Evolutionary conservation across 30 jellyfish, hydroid and myxozoan species (phyloP), one percentile per base, ranked within the genome.

Genomic region (Phacellophora camtschatica): DNA sequence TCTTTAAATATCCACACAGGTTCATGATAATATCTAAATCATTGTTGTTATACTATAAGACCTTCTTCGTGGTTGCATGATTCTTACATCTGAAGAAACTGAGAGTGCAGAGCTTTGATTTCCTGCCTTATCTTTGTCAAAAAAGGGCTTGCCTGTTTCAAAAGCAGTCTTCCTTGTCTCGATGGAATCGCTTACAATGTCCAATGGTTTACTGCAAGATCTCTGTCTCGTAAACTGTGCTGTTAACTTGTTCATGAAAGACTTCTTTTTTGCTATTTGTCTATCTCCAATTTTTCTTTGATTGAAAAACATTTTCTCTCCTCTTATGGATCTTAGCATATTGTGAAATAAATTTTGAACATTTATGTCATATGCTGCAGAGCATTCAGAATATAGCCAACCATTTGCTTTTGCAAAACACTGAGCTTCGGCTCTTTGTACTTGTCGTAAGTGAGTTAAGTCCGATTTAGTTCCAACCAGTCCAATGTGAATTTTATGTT

Each of bases 401-500:
- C 84, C 78, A 55, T 67, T 37, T 1, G 20, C 25, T 11, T 59
- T 54, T 15, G 95, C 95, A 18, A 72, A 23, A 41, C 77, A 27
- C 77, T 71, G 89, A 1, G 84, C 88, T 25, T 84, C 89, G 39
- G 18, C 28, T 43, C 89, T 31, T 45, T 81, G 55, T 0, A 84
- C 95, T 66, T 73, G 79, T 31, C 95, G 88, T 27, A 59, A 39
- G 37, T 74, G 89, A 3, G 88, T 45, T 53, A 84, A 59, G 63
- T 84, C 95, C 31, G 83, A 57, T 64, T 84, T 84, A 4, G 95
- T 84, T 27, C 95, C 95, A 22, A 84, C 74, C 18, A 84, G 86
- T 20, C 85, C 95, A 13, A 84, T 25, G 37, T 30, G 70, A 12
- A 63, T 39, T 12, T 50, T n/a, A 27, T 62, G 61, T 20, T 53